Base-by-base conservation (phyloP, 92 coral and sea anemone species). In the Virgularia gustaviana region DNA sequence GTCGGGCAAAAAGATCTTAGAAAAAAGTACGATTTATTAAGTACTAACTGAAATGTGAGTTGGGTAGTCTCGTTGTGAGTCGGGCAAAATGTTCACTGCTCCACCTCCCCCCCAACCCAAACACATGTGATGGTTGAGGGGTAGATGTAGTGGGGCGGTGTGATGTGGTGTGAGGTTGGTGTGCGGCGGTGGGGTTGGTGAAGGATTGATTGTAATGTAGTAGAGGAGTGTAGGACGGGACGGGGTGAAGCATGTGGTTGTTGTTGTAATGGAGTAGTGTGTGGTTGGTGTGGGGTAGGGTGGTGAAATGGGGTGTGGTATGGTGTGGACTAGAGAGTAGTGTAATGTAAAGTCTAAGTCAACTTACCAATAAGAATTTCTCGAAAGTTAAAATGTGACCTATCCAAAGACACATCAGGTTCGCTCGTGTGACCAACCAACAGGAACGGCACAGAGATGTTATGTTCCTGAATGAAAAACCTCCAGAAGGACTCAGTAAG, bases 401-500 rank as follows among this genome's bases (percentile, higher is more conserved):
- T 75, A 49, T 94, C 99, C 58, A 94, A 90, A 2, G 99, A 94
- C 35, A 94, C 82, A 36, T 86, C 92, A 25, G 99, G 99, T 64
- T 94, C 99, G 71, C 83, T 79, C 9, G 99, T 94, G 72, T 89
- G 99, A 16, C 99, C 99, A 36, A 94, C 99, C 70, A 94, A 68
- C 37, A 89, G 87, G 70, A 94, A 94, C 3, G 99, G 99, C 2
- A 94, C 85, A 1, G 99, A 94, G 77, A 94, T 85, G 82, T 85
- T 94, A 42, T 87, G 84, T 20, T 94, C 99, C 4, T 91, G 99
- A 15, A 94, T 78, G 62, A 89, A 94, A 84, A 94, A 89, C n/a
- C 99, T 77, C 99, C 99, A 92, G 86, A 92, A 92, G 29, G 98
- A 92, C 65, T 92, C 98, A 15, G 84, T 82, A 33, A 92, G 79